phyloP scores from a whole-genome alignment of 2,113 vertebrate genomes.

The Hypanus sabinus region DNA sequence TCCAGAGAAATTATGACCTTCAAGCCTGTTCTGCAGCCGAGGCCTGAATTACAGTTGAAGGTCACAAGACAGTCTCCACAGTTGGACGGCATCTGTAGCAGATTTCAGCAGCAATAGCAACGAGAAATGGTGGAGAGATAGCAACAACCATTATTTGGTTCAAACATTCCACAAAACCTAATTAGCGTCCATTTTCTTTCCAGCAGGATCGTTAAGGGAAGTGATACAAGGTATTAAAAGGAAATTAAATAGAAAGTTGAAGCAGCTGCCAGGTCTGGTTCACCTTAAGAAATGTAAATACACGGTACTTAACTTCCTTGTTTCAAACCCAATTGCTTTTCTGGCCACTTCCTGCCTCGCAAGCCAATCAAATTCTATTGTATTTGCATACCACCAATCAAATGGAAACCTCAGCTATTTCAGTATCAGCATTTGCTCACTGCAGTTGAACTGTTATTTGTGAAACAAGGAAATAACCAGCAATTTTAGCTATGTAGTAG shows the following conservation, averaged over 20 bases:
- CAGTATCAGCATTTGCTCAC: background rate
- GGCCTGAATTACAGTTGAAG: conserved; percentile 6
- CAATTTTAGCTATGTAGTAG: background rate
- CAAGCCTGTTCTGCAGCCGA: background rate
- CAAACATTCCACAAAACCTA: background rate
- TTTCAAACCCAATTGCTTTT: conserved; percentile 26
- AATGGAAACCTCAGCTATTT: conserved; percentile 1
- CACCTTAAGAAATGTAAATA: conserved; percentile 32
- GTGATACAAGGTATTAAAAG: background rate
- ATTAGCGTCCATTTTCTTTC: conserved; percentile 13
- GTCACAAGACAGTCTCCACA: conserved; percentile 13
- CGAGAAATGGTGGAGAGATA: background rate
- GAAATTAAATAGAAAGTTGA: conserved; percentile 25
- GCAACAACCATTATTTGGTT: background rate
- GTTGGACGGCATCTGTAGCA: conserved; percentile 2
- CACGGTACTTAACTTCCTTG: conserved; percentile 12
- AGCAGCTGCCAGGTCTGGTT: conserved; percentile 24
- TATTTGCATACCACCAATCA: conserved; percentile 14
- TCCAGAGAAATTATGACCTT: conserved; percentile 23
- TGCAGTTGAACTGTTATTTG: background rate
- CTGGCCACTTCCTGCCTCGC: conserved; percentile 18
- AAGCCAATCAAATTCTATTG: background rate
- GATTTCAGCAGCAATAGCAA: background rate
- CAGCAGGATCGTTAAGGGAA: background rate
- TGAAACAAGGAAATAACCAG: conserved; percentile 1